Base-by-base conservation (phyloP, 2,888 invertebrate species). In the Sarcophaga carnaria region DNA sequence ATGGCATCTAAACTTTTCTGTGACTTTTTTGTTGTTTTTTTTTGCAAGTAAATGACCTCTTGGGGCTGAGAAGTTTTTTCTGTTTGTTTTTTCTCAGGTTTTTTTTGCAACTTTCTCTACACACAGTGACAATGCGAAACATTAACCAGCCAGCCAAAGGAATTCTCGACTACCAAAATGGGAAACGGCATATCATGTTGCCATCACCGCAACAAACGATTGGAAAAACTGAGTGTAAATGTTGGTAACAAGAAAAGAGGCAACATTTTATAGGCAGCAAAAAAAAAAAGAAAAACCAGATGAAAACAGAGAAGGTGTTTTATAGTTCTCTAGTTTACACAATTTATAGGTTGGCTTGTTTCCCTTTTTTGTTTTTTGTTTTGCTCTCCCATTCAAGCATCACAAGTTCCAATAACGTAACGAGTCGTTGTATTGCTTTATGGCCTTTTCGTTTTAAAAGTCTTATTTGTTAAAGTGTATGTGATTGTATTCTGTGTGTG, bases 281-380 rank as follows among this genome's bases (percentile, higher is more conserved):
- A 66, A 69, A 71, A n/a, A 59, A 47, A 59, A 76, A 12, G 37
- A 49, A 59, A 22, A 20, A 67, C 17, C 37, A 37, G 45, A 60
- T 64, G 75, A 72, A 78, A 83, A 80, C 70, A 74, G 70, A 77
- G 76, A 76, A 77, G 64, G 70, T 82, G 77, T 77, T 83, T 76
- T 77, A 69, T 47, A 70, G 37, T 77, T 76, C 20, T 62, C 27
- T 20, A 80, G 60, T 22, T 14, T 22, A 25, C 45, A 20, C 4
- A n/a, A 45, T 67, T 14, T 74, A 47, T 49, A 12, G 11, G n/a
- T 22, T 25, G 59, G 8, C 75, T 85, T 80, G 37, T 62, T 37
- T 72, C 27, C 17, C 64, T 59, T 59, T 63, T 49, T 49, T 49
- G 10, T 49, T 49, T 49, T 49, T 49, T 49, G 25, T 25, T 49